These are phyloP conservation scores for Pinna nobilis DNA, from an alignment of 1,140 invertebrate species.

Conservation along the genomic window DNA sequence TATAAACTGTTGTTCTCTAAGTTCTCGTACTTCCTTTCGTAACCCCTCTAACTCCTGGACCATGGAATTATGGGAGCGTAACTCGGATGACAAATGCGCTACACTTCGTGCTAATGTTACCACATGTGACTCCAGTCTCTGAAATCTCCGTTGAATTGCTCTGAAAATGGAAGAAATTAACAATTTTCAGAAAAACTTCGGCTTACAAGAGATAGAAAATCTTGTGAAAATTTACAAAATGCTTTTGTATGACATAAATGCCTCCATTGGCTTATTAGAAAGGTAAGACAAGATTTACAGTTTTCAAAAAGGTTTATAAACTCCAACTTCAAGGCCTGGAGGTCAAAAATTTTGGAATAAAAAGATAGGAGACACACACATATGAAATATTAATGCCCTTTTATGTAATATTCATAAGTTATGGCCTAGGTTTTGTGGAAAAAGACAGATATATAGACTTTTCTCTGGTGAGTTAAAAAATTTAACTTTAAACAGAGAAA, in stretches of 20 bases:
- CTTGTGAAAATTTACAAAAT: no score
- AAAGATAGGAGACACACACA: no score
- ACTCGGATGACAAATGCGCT: slow-evolving; percentile 94
- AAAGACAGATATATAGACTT: background rate
- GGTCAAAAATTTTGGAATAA: no score
- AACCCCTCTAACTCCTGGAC: slow-evolving; percentile 93
- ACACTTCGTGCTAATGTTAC: slow-evolving; percentile 93
- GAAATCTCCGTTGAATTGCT: slow-evolving; percentile 87
- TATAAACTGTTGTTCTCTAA: slow-evolving; percentile 77
- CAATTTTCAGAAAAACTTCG: background rate
- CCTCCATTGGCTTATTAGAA: no score
- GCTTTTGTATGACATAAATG: no score
- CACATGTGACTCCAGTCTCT: slow-evolving; percentile 92
- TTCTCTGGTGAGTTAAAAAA: background rate
- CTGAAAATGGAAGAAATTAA: slow-evolving; percentile 11
- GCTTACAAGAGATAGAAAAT: no score
- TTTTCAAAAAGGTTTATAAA: no score
- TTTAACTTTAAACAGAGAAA: background rate
- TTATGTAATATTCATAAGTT: no score
- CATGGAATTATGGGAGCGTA: slow-evolving; percentile 91
- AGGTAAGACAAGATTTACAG: no score
- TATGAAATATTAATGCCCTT: no score
- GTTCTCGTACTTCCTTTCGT: slow-evolving; percentile 86
- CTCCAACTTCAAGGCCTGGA: no score
- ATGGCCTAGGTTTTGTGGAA: no score